phyloP scores from a whole-genome alignment of 2,113 vertebrate species.

The Stegostoma tigrinum region DNA sequence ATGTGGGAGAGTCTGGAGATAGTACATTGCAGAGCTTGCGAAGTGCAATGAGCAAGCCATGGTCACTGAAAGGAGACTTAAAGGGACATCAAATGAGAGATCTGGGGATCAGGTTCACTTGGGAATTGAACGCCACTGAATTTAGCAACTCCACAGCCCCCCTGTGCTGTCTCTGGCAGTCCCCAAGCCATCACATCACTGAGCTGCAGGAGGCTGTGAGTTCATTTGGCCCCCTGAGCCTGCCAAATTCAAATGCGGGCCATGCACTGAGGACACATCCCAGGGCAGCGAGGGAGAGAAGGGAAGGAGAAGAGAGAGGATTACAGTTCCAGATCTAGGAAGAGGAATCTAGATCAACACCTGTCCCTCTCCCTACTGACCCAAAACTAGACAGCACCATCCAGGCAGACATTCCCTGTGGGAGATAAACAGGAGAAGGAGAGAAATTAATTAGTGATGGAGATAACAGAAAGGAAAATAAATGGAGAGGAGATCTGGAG shows the following conservation, averaged over 20 bases:
- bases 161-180: background rate
- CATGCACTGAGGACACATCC: background rate
- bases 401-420: too few species aligned
- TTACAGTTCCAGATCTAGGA: too few species aligned
- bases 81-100: background rate
- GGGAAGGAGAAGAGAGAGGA: too few species aligned
- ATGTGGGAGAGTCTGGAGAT: background rate
- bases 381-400: too few species aligned
- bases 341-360: too few species aligned
- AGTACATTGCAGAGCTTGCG: too few species aligned
- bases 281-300: too few species aligned
- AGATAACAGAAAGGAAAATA: background rate
- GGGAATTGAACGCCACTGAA: background rate
- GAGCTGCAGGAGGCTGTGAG: background rate
- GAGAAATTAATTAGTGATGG: background rate
- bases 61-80: background rate
- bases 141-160: background rate
- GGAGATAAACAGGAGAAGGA: background rate
- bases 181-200: background rate
- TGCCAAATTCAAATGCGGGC: background rate
- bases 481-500: background rate
- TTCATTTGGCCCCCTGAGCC: background rate
- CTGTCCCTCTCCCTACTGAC: too few species aligned
- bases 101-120: background rate
- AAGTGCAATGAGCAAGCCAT: constrained; percentile 14